Conservation (phyloP, 2,888 invertebrate species). For the Drosophila nigricruria region DNA sequence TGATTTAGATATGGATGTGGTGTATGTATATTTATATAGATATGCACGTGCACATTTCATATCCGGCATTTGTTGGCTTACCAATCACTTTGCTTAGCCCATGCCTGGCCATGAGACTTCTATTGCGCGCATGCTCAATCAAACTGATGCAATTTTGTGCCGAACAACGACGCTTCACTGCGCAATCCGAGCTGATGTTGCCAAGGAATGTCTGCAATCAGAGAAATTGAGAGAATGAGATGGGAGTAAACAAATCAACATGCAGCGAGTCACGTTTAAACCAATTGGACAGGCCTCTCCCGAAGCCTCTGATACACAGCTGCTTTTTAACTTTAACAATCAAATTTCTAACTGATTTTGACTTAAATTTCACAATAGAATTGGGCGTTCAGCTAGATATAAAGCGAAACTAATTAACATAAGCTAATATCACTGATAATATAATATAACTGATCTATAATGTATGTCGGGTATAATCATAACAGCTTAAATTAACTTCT, state of each 20-base stretch:
- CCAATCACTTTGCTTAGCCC: slow-evolving; percentile 84
- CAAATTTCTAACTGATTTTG: neutral
- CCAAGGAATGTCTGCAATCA: slow-evolving; percentile 84
- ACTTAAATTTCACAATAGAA: neutral
- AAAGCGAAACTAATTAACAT: neutral
- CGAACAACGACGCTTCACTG: slow-evolving; percentile 92
- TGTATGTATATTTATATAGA: slow-evolving; percentile 3
- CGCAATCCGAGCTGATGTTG: slow-evolving; percentile 86
- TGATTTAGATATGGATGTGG: slow-evolving; percentile 1
- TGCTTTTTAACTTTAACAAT: slow-evolving; percentile 10
- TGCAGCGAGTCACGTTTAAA: slow-evolving; percentile 13
- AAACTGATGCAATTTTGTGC: slow-evolving; percentile 92
- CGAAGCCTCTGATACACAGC: slow-evolving; percentile 6
- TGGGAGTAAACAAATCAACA: slow-evolving; percentile 43
- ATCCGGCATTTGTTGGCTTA: slow-evolving; percentile 68
- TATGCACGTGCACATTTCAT: slow-evolving; percentile 46
- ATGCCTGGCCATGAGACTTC: slow-evolving; percentile 86
- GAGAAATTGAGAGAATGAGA: slow-evolving; percentile 21
- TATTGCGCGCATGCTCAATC: slow-evolving; percentile 91
- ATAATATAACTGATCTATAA: neutral
- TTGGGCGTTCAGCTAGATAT: neutral
- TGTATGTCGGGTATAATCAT: neutral
- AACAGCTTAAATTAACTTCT: neutral
- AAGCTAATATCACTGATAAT: neutral
- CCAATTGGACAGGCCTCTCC: slow-evolving; percentile 11